Conservation (phyloP, 2,113 vertebrate genomes). For the Notarius quadriscutis region DNA sequence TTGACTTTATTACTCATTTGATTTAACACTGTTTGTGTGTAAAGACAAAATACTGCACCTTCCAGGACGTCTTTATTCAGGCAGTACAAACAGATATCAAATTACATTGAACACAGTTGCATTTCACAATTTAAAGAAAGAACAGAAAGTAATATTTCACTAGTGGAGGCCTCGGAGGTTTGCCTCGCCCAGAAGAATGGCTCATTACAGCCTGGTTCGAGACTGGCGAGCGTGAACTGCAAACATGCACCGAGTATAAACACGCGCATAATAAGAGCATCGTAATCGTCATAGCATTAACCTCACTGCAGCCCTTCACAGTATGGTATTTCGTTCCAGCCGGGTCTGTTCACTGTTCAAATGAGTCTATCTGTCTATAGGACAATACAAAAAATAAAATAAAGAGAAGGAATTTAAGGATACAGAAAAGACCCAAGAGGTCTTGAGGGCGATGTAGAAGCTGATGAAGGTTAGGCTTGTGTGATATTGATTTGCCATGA, state of each 20-base stretch:
- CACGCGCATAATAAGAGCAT: not conserved
- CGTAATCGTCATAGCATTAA: not conserved
- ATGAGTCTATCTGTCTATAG: not conserved
- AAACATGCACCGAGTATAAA: not conserved
- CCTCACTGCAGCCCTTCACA: not conserved
- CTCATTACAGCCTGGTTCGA: slow-evolving; percentile 37
- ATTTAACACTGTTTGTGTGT: not conserved
- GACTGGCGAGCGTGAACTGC: not conserved
- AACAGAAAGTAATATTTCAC: slow-evolving; percentile 16
- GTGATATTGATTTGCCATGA: not conserved
- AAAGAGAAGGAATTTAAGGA: not conserved
- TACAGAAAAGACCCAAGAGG: not conserved
- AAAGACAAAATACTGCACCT: too few species aligned
- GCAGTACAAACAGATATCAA: too few species aligned
- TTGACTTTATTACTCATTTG: not conserved
- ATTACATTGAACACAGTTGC: not conserved
- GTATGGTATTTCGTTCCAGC: not conserved
- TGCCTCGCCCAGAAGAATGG: slow-evolving; percentile 29
- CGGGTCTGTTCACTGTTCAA: not conserved
- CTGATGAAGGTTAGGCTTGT: not conserved
- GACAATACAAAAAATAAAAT: not conserved
- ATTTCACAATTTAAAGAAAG: not conserved
- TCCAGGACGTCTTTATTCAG: not conserved
- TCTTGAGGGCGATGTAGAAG: not conserved
- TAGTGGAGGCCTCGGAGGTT: slow-evolving; percentile 24